These are phyloP conservation scores for Gambusia yucatana DNA, from an alignment of 2,797 vertebrate genomes.

Conservation along the genomic window DNA sequence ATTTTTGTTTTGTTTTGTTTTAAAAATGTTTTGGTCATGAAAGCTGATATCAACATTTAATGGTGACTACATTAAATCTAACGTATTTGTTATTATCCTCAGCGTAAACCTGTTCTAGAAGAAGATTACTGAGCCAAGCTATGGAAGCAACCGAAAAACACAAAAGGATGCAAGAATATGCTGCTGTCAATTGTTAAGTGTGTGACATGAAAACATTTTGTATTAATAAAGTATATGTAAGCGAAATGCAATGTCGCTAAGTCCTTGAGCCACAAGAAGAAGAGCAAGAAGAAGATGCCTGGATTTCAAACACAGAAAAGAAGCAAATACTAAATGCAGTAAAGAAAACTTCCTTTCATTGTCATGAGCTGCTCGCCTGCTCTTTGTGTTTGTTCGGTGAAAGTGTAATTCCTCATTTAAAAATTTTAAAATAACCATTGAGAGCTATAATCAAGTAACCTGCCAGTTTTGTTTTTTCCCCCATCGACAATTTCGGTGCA, in stretches of 20 bases:
- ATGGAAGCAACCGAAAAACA: conserved; percentile 1
- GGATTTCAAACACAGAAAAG: neutral
- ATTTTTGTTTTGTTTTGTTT: neutral
- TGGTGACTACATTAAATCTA: neutral
- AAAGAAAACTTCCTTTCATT: neutral
- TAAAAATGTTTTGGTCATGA: neutral
- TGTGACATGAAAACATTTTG: conserved; percentile 57
- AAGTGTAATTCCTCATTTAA: neutral
- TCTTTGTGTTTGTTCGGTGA: neutral
- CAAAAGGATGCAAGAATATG: neutral
- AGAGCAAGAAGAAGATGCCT: neutral
- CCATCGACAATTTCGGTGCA: neutral
- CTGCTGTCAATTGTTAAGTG: conserved; percentile 34
- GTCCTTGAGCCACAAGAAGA: neutral
- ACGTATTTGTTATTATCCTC: neutral
- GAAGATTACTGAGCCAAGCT: conserved; percentile 40
- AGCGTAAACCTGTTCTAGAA: conserved; percentile 48
- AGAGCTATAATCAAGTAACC: neutral
- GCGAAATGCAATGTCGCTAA: neutral
- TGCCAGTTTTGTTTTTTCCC: neutral
- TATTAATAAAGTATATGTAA: conserved; percentile 60
- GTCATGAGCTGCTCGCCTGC: neutral
- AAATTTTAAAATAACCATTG: neutral
- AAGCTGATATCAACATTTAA: neutral
- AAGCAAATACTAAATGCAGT: neutral